Evolutionary conservation across 2,797 vertebrate species (phyloP).

Genomic region (Hyperoplus immaculatus): DNA sequence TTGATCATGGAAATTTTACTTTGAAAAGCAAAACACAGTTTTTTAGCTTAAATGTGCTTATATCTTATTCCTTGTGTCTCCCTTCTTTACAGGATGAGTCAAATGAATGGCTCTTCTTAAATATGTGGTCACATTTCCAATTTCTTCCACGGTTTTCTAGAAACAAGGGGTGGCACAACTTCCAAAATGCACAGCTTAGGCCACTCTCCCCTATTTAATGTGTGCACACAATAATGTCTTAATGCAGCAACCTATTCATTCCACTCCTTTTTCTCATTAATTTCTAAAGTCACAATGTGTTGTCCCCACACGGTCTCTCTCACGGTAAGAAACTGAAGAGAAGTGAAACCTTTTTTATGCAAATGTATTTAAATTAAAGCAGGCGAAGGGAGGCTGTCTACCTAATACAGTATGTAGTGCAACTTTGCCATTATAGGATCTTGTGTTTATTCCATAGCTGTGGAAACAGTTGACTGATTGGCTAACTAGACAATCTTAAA

Average conservation of each 20-base stretch:
- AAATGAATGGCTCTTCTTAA: no score
- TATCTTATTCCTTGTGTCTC: no score
- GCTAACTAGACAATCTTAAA: no score
- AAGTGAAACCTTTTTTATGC: conserved; percentile 3
- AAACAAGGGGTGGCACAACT: no score
- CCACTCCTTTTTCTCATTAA: neutral
- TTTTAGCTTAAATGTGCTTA: no score
- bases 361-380: conserved; percentile 8
- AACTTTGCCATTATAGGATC: neutral
- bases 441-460: neutral
- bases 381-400: neutral
- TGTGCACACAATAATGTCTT: neutral
- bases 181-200: no score
- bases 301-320: neutral
- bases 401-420: neutral
- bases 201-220: no score
- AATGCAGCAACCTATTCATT: neutral
- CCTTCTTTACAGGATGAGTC: no score
- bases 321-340: neutral
- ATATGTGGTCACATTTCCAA: no score
- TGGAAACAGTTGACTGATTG: conserved; percentile 18
- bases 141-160: no score
- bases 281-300: conserved; percentile 6
- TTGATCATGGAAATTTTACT: no score
- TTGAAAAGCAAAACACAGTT: no score